phyloP scores from a whole-genome alignment of 2,113 vertebrate species.

The Morone saxatilis region DNA sequence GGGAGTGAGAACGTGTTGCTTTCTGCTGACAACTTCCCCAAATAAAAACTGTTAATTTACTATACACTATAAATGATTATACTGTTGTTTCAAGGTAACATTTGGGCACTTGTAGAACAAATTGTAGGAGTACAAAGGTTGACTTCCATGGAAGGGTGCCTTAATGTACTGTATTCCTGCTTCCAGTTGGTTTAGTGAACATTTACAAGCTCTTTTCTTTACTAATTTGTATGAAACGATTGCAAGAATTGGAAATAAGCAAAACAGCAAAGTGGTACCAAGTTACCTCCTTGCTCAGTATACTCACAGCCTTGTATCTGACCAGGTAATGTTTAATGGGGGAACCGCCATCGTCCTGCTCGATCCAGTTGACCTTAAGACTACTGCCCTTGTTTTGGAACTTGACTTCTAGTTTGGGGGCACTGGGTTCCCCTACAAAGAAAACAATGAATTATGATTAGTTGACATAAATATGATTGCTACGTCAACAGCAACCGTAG shows the following conservation, averaged over 20 bases:
- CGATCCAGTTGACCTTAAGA: slow-evolving; percentile 93
- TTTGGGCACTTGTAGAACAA: neutral
- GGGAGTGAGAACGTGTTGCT: no score
- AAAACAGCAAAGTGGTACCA: slow-evolving; percentile 10
- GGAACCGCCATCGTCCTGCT: slow-evolving; percentile 97
- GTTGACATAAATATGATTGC: neutral
- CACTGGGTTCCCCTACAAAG: slow-evolving; percentile 93
- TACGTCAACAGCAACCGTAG: neutral
- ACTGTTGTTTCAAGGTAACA: neutral
- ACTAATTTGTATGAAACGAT: neutral
- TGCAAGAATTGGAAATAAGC: neutral
- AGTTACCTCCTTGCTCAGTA: slow-evolving; percentile 36
- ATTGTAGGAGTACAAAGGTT: neutral
- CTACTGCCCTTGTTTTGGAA: slow-evolving; percentile 89
- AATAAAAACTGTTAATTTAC: neutral
- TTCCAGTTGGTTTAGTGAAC: neutral
- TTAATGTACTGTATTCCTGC: neutral
- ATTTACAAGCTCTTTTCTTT: neutral
- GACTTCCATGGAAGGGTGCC: neutral
- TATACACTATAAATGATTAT: neutral
- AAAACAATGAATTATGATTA: slow-evolving; percentile 58
- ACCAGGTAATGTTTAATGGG: slow-evolving; percentile 96
- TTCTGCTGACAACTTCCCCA: neutral
- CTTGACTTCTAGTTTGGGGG: slow-evolving; percentile 92
- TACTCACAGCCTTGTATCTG: slow-evolving; percentile 96